Evolutionary conservation across 1,140 invertebrate species (phyloP).

Genomic region (Plodia interpunctella): DNA sequence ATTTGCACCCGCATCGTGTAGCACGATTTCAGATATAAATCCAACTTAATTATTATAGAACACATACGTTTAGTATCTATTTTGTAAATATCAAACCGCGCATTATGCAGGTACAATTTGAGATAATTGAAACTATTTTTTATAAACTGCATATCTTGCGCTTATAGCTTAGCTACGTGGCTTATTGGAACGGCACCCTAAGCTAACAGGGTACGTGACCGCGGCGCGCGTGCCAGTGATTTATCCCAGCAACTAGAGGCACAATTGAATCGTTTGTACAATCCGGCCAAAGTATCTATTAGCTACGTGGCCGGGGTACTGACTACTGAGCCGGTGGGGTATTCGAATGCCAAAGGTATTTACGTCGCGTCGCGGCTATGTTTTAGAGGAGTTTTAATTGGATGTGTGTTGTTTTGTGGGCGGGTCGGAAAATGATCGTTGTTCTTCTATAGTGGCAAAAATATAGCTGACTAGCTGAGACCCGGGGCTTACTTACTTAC

Average conservation of each 20-base stretch:
- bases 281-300: slow-evolving; percentile 38
- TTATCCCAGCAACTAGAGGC: slow-evolving; percentile 37
- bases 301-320: slow-evolving; percentile 35
- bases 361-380: slow-evolving; percentile 19
- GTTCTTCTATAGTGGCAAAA: neutral
- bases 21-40: no score
- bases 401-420: neutral
- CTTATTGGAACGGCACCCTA: no score
- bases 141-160: no score
- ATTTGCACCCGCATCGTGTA: no score
- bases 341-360: slow-evolving; percentile 28
- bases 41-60: no score
- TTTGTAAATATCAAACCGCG: no score
- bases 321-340: slow-evolving; percentile 19
- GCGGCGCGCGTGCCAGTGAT: slow-evolving; percentile 26
- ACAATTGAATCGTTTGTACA: slow-evolving; percentile 41
- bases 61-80: no score
- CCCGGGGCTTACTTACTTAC: no score
- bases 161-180: no score
- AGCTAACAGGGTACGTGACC: slow-evolving; percentile 4
- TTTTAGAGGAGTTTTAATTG: neutral
- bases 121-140: no score
- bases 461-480: no score
- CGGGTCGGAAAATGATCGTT: neutral
- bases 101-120: no score